These are phyloP conservation scores for Phoeniculus purpureus DNA, from an alignment of 2,797 vertebrate genomes.

Conservation along the genomic window DNA sequence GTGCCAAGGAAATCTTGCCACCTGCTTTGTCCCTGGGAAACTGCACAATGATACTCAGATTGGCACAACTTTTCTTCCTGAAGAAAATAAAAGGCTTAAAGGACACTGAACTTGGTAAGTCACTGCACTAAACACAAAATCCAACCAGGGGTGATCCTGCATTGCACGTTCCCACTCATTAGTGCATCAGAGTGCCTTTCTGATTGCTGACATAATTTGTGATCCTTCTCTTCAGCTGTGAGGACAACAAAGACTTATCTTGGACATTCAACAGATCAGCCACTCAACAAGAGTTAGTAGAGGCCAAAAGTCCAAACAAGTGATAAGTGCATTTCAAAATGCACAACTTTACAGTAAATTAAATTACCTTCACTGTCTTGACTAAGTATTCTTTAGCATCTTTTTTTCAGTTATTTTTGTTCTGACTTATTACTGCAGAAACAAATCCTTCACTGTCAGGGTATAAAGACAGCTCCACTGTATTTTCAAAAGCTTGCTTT, in stretches of 20 bases:
- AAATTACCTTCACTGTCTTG: rapidly evolving
- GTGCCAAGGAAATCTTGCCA: conserved; percentile 30
- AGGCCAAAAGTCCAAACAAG: background rate
- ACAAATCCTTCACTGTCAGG: background rate
- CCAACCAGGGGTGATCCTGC: background rate
- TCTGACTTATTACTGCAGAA: background rate
- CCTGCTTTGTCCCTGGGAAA: conserved; percentile 23
- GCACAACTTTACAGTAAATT: background rate
- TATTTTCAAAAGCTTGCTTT: background rate
- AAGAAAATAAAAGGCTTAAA: conserved; percentile 27
- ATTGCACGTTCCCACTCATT: background rate
- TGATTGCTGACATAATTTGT: background rate
- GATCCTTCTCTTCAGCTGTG: background rate
- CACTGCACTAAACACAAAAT: background rate
- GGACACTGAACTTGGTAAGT: background rate
- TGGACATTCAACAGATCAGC: rapidly evolving
- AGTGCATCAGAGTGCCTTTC: background rate
- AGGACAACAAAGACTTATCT: background rate
- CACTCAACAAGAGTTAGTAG: background rate
- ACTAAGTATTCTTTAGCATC: background rate
- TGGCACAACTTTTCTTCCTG: background rate
- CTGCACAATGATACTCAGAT: background rate
- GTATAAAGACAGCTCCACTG: background rate
- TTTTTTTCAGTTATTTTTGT: background rate
- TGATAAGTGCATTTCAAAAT: background rate